These are phyloP conservation scores for Nasua narica DNA, from an alignment of 2,797 vertebrate species.

Conservation along the genomic window DNA sequence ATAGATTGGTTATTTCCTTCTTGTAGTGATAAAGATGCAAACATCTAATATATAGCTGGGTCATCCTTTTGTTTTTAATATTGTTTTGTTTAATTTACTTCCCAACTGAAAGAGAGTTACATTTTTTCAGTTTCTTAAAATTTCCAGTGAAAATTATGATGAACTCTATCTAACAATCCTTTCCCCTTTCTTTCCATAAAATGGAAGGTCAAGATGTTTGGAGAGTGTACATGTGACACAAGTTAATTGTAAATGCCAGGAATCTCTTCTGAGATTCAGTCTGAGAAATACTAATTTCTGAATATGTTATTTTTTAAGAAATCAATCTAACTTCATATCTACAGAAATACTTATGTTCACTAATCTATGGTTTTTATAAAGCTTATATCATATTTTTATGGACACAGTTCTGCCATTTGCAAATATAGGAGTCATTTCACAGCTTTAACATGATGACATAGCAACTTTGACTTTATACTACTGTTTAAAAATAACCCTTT, in stretches of 20 bases:
- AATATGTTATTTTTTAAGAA: background rate
- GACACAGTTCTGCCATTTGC: background rate
- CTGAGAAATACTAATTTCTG: background rate
- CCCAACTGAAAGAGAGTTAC: background rate
- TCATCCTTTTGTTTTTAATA: background rate
- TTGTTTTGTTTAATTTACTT: background rate
- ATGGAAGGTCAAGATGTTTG: background rate
- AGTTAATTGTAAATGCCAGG: background rate
- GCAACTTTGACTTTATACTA: background rate
- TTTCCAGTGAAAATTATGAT: background rate
- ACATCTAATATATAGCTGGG: background rate
- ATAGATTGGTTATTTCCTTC: background rate
- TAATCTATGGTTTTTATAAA: background rate
- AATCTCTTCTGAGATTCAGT: background rate
- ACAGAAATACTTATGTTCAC: background rate
- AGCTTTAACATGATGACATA: background rate
- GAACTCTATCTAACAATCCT: background rate
- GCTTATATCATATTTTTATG: background rate
- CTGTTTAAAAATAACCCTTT: background rate
- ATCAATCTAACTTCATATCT: background rate
- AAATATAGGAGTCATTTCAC: background rate
- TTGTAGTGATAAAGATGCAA: background rate
- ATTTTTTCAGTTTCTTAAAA: background rate
- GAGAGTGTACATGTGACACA: background rate
- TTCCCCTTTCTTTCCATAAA: background rate